Evolutionary conservation across 2,113 vertebrate genomes (phyloP).

Genomic region (Oriolus oriolus): DNA sequence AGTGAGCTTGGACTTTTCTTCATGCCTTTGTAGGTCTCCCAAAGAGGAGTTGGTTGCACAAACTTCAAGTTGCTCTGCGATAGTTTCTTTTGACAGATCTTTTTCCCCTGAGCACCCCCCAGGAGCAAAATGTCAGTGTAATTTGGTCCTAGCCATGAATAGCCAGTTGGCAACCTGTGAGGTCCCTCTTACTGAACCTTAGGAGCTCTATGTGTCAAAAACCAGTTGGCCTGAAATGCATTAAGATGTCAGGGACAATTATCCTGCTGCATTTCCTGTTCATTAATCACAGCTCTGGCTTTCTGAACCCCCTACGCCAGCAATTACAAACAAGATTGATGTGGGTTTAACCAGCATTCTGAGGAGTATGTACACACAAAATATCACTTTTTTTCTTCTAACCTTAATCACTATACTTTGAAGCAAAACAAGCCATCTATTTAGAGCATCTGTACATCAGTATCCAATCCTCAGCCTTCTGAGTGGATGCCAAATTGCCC

Average conservation of each 20-base stretch:
- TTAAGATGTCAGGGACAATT: constrained; percentile 22
- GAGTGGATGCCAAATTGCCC: constrained; percentile 23
- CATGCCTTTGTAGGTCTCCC: not conserved
- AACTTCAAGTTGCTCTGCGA: not conserved
- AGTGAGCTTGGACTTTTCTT: not conserved
- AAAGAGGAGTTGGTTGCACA: not conserved
- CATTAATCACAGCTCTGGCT: constrained; percentile 13
- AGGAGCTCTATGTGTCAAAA: not conserved
- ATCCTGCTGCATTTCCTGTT: not conserved
- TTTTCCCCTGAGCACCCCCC: not conserved
- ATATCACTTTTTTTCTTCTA: not conserved
- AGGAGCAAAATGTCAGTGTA: constrained; percentile 23
- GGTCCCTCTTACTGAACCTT: not conserved
- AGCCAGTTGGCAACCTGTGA: constrained; percentile 32
- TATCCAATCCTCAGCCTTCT: not conserved
- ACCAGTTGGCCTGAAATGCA: not conserved
- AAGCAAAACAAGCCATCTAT: constrained; percentile 39
- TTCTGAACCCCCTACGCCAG: not conserved
- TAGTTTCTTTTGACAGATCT: constrained; percentile 44
- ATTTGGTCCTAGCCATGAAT: constrained; percentile 18
- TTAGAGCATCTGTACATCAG: constrained; percentile 18
- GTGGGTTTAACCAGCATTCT: not conserved
- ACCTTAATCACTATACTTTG: constrained; percentile 4
- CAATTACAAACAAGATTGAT: not conserved
- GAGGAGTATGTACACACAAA: not conserved